Base-by-base conservation (phyloP, 2,888 invertebrate genomes). In the Drosophila diplacantha region DNA sequence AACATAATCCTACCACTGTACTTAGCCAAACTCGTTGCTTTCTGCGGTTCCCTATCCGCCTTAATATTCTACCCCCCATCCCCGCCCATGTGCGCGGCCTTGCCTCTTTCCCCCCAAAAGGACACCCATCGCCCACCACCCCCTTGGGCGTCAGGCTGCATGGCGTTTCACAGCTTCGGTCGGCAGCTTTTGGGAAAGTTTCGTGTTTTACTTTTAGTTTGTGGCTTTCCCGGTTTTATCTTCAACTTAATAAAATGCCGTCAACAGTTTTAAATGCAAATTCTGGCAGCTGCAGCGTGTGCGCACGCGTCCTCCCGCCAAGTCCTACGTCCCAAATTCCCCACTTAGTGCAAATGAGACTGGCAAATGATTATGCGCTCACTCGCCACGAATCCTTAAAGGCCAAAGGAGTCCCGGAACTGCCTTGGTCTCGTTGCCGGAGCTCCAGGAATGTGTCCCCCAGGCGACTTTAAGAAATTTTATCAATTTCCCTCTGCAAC, bases 241-340 rank as follows among this genome's bases (percentile, higher is more conserved):
- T 84, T 71, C 80, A 81, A 84, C 80, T 81, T 81, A 84, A 81
- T 81, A 81, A 81, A 81, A 81, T 77, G 80, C 81, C 80, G 84
- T 81, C 80, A 84, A 81, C 80, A 81, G 84, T 81, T 83, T 78
- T 78, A 83, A 82, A 83, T 84, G 80, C 83, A 84, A 84, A 81
- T 81, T 81, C 82, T 81, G 57, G 66, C 83, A 82, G 38, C 37
- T 71, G 70, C 63, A 66, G 35, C 64, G 61, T 63, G 61, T 52
- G 66, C 81, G 72, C 34, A 49, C 59, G 56, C 39, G 12, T 53
- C 35, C 34, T 31, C 14, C 24, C n/a, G 3, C 32, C 24, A 35
- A 2, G 9, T 41, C 22, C 29, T 37, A 14, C 3, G n/a, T 35
- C 43, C 14, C 57, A 20, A 29, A 18, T 35, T 50, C 32, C 29